These are phyloP conservation scores for Cenopis cana DNA, from an alignment of 2,888 invertebrate genomes.

Conservation along the genomic window DNA sequence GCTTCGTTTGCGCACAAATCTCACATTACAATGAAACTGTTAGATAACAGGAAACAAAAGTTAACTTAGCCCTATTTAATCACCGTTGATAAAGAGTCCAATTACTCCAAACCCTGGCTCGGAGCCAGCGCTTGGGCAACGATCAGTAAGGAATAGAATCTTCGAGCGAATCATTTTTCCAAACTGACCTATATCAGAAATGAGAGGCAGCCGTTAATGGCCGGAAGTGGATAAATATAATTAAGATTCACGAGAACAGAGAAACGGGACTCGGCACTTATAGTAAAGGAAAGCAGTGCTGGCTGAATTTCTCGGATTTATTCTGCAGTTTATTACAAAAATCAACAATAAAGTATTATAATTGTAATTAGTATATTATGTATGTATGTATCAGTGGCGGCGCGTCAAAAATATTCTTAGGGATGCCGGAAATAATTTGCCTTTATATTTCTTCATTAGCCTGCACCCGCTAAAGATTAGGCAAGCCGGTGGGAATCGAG, in stretches of 20 bases:
- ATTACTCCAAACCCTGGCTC: conserved; percentile 40
- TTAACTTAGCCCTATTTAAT: conserved; percentile 32
- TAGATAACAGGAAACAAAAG: conserved; percentile 15
- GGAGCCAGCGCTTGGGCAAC: conserved; percentile 37
- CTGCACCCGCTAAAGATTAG: too few species aligned
- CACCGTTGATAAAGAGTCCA: conserved; percentile 26
- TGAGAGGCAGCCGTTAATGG: conserved; percentile 35
- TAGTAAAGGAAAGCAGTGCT: too few species aligned
- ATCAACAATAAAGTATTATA: too few species aligned
- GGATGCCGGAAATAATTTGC: too few species aligned
- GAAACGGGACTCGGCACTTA: not conserved
- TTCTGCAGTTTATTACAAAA: too few species aligned
- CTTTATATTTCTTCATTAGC: too few species aligned
- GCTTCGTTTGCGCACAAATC: too few species aligned
- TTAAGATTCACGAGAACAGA: conserved; percentile 16
- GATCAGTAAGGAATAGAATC: conserved; percentile 37
- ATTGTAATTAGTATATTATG: too few species aligned
- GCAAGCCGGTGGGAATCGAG: too few species aligned
- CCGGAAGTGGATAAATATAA: conserved; percentile 39
- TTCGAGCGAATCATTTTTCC: conserved; percentile 32
- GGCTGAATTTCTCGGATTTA: too few species aligned
- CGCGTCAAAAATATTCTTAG: too few species aligned
- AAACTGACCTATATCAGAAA: conserved; percentile 41
- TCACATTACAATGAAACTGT: not conserved
- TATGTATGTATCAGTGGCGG: too few species aligned